Conservation (phyloP, 2,797 vertebrate species). For the Periparus ater region DNA sequence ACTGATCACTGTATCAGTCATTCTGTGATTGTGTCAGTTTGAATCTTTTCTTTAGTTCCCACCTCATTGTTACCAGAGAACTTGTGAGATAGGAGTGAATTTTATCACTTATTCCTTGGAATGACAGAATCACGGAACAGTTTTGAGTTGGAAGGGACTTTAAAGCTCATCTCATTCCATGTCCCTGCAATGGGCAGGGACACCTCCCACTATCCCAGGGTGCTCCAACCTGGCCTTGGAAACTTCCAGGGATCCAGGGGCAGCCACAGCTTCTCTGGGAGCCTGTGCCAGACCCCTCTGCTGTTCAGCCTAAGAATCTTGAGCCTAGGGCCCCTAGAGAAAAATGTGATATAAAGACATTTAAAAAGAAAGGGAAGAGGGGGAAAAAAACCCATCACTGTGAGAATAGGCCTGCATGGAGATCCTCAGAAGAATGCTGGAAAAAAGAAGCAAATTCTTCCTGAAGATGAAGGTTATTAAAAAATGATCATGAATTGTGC, state of each 20-base stretch:
- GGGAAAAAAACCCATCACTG: neutral
- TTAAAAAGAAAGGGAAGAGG: neutral
- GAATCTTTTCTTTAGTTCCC: neutral
- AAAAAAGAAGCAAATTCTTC: neutral
- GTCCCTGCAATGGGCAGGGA: neutral
- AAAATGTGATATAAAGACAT: neutral
- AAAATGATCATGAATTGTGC: neutral
- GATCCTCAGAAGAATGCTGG: neutral
- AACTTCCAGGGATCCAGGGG: neutral
- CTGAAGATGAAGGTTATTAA: neutral
- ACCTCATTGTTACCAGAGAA: neutral
- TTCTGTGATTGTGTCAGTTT: neutral
- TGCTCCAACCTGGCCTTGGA: neutral
- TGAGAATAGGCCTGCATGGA: neutral
- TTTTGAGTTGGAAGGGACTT: neutral
- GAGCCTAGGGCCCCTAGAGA: neutral
- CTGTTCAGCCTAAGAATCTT: neutral
- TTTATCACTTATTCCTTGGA: neutral
- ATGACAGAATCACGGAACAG: neutral
- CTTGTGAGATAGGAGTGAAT: neutral
- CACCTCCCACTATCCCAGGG: fast-evolving
- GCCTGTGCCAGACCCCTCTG: neutral
- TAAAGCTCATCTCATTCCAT: neutral
- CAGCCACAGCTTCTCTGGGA: neutral
- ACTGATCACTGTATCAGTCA: neutral